Base-by-base conservation (phyloP, 2,888 invertebrate species). In the Mechanitis messenoides region DNA sequence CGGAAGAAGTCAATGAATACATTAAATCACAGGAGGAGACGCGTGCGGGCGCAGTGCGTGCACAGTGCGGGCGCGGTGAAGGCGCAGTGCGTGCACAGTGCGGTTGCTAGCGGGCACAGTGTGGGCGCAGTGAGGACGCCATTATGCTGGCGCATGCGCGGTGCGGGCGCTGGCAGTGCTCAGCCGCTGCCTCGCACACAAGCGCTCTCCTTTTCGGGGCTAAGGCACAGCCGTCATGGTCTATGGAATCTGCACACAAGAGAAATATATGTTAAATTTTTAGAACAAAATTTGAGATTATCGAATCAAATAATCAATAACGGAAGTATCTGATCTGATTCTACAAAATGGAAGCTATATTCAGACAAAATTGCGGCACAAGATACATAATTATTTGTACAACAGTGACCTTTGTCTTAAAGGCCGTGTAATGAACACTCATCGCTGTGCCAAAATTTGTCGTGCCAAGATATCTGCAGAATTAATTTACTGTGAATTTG, bases 141-240 rank as follows among this genome's bases (percentile, higher is more conserved):
- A 20, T 20, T 20, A 20, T 20, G 20, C 20, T 20, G 20, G 20
- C 20, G 20, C 20, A 20, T 20, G 3, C 35, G 5, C 35, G 5
- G 35, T 35, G 35, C 35, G 3, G 5, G 35, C 35, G 35, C 4
- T 35, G 4, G 6, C 35, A 35, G 35, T 35, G 35, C 50, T 50
- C 50, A 50, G 6, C 31, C 50, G 50, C n/a, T 28, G 47, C 28
- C 50, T 31, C 50, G 50, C 50, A 28, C 31, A 5, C 47, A 11
- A 42, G 68, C 76, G 70, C 71, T 69, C 72, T 74, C 74, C 73
- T 68, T 68, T 69, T 72, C 70, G 69, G 71, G 70, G 69, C 69
- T 75, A 70, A 74, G 77, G 79, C 87, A 81, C 87, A 79, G 89
- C 87, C 89, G 91, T 91, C 91, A 91, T 84, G 91, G 91, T 76